Percentiles rank a stretch among this genome's conserved stretches.
Evolutionary conservation across 2,113 vertebrate genomes (phyloP).

Genomic region (Rafetus swinhoei): DNA sequence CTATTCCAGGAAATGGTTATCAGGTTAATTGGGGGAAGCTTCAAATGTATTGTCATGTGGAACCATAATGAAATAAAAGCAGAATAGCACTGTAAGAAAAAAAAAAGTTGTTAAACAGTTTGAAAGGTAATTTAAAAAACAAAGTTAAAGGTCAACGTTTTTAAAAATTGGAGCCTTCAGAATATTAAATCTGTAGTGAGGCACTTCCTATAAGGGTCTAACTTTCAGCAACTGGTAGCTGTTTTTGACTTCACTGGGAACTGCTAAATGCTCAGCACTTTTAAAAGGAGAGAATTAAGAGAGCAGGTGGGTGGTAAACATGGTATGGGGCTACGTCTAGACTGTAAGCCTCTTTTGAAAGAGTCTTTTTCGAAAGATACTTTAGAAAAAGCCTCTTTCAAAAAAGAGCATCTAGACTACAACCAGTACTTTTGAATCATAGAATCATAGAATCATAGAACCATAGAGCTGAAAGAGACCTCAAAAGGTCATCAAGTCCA

Average conservation of each 20-base stretch:
- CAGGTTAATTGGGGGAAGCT: not conserved
- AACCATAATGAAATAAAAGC: not conserved
- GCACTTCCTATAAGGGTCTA: not conserved
- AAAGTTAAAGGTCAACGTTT: not conserved
- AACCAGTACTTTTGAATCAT: no score
- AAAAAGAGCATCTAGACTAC: no score
- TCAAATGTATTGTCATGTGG: fast-evolving
- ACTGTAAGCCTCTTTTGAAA: no score
- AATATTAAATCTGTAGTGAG: fast-evolving
- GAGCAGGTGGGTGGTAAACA: not conserved
- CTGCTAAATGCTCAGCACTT: not conserved
- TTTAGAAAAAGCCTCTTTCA: no score
- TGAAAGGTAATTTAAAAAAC: not conserved
- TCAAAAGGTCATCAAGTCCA: no score
- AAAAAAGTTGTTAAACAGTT: not conserved
- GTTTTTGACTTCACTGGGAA: not conserved
- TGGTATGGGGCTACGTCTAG: not conserved
- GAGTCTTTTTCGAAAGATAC: no score
- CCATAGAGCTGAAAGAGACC: no score
- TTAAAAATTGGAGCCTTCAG: not conserved
- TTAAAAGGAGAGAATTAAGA: not conserved
- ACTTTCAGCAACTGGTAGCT: not conserved
- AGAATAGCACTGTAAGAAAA: not conserved
- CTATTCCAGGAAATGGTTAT: no score
- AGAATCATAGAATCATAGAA: no score